Evolutionary conservation across 2,888 invertebrate species (phyloP), one percentile per base, ranked within the genome.

Genomic region (Capitulum mitella): DNA sequence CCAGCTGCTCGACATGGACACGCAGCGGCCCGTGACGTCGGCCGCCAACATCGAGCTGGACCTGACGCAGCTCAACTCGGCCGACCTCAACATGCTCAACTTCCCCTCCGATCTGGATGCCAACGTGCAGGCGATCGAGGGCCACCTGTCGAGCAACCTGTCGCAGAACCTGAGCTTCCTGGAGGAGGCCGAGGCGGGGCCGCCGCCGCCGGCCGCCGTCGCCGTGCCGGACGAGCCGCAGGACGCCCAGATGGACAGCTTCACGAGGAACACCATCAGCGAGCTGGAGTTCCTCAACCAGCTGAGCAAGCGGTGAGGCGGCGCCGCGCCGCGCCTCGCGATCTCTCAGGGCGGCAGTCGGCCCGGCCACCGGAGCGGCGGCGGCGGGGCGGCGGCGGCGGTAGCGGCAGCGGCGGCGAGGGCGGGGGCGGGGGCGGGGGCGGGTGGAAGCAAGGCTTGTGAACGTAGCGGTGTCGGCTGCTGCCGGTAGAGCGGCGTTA

Each of bases 131-230:
- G 75, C 75, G 19, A 75, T 75, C 75, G 86, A 86, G 80, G 84
- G 82, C 81, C 85, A 85, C 78, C 84, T 88, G 22, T 86, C 88
- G 0, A 87, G 87, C 74, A 87, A 86, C 82, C 84, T 88, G 8
- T 87, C 87, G 3, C 86, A 85, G 81, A 87, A 87, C 82, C 83
- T 89, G 77, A 87, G 87, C 0, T 83, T 89, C 79, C 86, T 86
- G 1, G 88, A 88, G 75, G 75, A 70, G 70, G 37, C 16, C 5
- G 70, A n/a, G 70, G 37, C 70, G 37, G 8, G 32, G 61, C 32
- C 32, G 70, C 70, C 34, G 70, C 37, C 37, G 37, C 70, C 70
- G 70, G 6, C 37, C 34, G 61, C 61, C 61, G 61, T 32, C 61
- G 51, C 51, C 51, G 51, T 51, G 51, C 5, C 54, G 32, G 61